These are phyloP conservation scores for Trachymyrmex septentrionalis DNA, from an alignment of 1,140 invertebrate species.

Conservation along the genomic window DNA sequence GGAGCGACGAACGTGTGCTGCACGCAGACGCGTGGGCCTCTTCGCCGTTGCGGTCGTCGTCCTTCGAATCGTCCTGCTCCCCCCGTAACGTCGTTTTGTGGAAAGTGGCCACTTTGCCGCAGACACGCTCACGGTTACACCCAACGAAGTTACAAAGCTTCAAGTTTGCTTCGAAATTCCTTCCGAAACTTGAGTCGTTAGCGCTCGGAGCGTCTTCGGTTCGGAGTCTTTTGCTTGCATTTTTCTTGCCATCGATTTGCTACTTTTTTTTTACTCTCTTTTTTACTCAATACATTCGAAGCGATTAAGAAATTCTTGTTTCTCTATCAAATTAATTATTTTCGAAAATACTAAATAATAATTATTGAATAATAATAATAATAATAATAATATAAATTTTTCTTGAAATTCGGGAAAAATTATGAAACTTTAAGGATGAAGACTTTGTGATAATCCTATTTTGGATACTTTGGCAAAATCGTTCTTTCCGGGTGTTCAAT, in stretches of 20 bases:
- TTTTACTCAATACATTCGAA: not conserved
- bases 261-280: not conserved
- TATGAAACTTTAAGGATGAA: too few relatives aligned
- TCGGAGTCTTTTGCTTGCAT: not conserved
- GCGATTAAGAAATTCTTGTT: not conserved
- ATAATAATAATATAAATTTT: too few relatives aligned
- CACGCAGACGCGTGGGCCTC: conserved; percentile 39
- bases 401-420: too few relatives aligned
- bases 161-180: conserved; percentile 47
- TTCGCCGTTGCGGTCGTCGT: conserved; percentile 37
- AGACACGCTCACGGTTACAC: conserved; percentile 54
- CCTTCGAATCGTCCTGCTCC: conserved; percentile 46
- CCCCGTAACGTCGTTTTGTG: conserved; percentile 28
- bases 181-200: conserved; percentile 51
- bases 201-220: conserved; percentile 20
- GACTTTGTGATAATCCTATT: too few relatives aligned
- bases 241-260: not conserved
- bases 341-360: too few relatives aligned
- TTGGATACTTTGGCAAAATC: too few relatives aligned
- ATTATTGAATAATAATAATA: too few relatives aligned
- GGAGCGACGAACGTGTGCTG: conserved; percentile 42
- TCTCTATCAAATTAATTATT: too few relatives aligned
- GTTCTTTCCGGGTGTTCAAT: too few relatives aligned
- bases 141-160: conserved; percentile 42
- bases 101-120: conserved; percentile 56